Conservation (phyloP, 2,888 invertebrate genomes). For the Synanthedon vespiformis region DNA sequence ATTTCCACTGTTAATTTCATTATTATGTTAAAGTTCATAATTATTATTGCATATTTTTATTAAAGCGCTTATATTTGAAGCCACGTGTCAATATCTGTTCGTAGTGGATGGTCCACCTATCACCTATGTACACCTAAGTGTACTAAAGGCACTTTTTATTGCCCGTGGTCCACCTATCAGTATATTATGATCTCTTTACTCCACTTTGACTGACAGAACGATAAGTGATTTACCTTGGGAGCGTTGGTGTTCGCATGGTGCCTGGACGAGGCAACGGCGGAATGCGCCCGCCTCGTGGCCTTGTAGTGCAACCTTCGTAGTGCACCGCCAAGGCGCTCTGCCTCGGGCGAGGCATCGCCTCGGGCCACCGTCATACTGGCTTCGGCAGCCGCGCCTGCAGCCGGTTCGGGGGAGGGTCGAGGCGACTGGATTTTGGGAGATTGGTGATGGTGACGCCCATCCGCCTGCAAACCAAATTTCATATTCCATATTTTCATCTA, state of each 20-base stretch:
- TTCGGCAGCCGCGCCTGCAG: constrained; percentile 69
- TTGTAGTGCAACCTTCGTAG: constrained; percentile 76
- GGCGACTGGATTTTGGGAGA: constrained; percentile 63
- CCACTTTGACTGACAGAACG: too few species aligned
- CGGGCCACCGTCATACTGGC: constrained; percentile 60
- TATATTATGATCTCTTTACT: too few species aligned
- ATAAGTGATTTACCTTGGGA: constrained; percentile 40
- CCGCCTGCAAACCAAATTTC: constrained; percentile 51
- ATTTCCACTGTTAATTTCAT: too few species aligned
- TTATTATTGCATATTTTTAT: too few species aligned
- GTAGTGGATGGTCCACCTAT: too few species aligned
- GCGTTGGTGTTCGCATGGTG: constrained; percentile 31
- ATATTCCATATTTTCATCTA: too few species aligned
- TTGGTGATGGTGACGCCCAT: constrained; percentile 60
- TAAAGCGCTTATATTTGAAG: too few species aligned
- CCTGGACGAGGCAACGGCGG: constrained; percentile 24
- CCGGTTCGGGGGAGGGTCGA: constrained; percentile 64
- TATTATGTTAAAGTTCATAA: too few species aligned
- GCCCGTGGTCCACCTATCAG: too few species aligned
- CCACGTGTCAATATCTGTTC: too few species aligned
- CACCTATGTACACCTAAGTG: too few species aligned
- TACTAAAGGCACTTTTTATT: too few species aligned
- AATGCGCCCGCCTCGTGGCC: constrained; percentile 68
- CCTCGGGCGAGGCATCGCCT: constrained; percentile 58
- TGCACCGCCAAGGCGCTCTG: constrained; percentile 67